A percentile compares a stretch with the other conserved stretches of the same genome.
These are phyloP conservation scores for Anhinga rufa DNA, from an alignment of 2,113 vertebrate species.

Conservation along the genomic window DNA sequence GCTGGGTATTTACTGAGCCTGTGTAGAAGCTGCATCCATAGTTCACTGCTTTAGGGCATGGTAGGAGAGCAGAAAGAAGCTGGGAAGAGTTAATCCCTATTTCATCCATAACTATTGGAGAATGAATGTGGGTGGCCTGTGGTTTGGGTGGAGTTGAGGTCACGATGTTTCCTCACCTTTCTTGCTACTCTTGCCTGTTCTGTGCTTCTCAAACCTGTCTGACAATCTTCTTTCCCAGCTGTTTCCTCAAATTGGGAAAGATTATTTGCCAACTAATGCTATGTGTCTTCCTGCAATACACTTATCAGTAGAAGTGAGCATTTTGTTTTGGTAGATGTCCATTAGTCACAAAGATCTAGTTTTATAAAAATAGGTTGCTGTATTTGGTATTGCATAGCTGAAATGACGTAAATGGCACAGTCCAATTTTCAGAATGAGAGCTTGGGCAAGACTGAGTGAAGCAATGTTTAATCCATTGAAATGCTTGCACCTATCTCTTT, in stretches of 20 bases:
- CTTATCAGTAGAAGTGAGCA: not conserved
- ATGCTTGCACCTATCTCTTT: not conserved
- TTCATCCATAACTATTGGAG: not conserved
- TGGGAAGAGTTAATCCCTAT: not conserved
- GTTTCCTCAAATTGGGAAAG: constrained; percentile 25
- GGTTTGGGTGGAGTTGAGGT: constrained; percentile 23
- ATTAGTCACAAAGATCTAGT: not conserved
- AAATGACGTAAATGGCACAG: not conserved
- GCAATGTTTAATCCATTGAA: not conserved
- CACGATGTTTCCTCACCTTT: constrained; percentile 4
- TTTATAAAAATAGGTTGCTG: not conserved
- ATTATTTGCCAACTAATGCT: not conserved
- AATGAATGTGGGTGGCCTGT: constrained; percentile 20
- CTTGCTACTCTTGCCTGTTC: not conserved
- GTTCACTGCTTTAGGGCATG: not conserved
- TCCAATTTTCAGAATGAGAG: not conserved
- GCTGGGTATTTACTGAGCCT: not conserved
- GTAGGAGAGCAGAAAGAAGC: not conserved
- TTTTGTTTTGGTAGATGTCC: not conserved
- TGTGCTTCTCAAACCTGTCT: not conserved
- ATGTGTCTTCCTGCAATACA: not conserved
- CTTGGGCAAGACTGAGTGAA: not conserved
- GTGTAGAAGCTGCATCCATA: not conserved
- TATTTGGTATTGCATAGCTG: not conserved
- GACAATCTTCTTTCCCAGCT: not conserved